Percentiles rank a stretch among this genome's conserved stretches.
These are phyloP conservation scores for Cylloceria caligata DNA, from an alignment of 2,888 invertebrate genomes.

Conservation along the genomic window DNA sequence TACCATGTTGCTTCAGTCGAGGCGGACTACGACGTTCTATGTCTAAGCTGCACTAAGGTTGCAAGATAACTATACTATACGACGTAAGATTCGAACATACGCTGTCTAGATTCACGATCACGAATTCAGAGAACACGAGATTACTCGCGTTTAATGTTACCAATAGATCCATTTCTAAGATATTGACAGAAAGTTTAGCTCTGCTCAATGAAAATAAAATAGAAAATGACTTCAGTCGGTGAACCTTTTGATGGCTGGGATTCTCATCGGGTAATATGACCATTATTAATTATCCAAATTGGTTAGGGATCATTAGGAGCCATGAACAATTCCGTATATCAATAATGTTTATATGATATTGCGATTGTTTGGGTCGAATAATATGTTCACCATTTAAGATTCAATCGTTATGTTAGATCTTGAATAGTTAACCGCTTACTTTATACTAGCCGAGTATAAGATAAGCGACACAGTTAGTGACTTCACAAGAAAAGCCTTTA, in stretches of 20 bases:
- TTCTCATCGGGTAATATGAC: too few relatives aligned
- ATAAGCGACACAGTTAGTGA: too few relatives aligned
- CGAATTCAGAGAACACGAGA: background rate
- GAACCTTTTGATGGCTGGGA: too few relatives aligned
- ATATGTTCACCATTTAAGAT: too few relatives aligned
- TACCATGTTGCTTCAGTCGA: constrained; percentile 31
- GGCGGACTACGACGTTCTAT: background rate
- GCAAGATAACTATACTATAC: constrained; percentile 6
- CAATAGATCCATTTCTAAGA: background rate
- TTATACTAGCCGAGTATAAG: too few relatives aligned
- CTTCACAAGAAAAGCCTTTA: too few relatives aligned
- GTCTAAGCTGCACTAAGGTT: constrained; percentile 5
- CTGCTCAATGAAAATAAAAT: background rate
- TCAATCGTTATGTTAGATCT: too few relatives aligned
- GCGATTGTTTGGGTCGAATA: background rate
- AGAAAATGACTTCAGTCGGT: too few relatives aligned
- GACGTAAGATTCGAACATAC: background rate
- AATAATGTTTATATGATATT: too few relatives aligned
- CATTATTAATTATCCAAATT: background rate
- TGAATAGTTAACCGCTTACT: too few relatives aligned
- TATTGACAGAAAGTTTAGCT: background rate
- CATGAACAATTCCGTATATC: background rate
- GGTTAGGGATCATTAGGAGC: background rate
- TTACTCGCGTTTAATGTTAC: background rate
- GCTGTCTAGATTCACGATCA: background rate